These are phyloP conservation scores for Micropoecilia bifurca DNA, from an alignment of 2,797 vertebrate genomes.

Conservation along the genomic window DNA sequence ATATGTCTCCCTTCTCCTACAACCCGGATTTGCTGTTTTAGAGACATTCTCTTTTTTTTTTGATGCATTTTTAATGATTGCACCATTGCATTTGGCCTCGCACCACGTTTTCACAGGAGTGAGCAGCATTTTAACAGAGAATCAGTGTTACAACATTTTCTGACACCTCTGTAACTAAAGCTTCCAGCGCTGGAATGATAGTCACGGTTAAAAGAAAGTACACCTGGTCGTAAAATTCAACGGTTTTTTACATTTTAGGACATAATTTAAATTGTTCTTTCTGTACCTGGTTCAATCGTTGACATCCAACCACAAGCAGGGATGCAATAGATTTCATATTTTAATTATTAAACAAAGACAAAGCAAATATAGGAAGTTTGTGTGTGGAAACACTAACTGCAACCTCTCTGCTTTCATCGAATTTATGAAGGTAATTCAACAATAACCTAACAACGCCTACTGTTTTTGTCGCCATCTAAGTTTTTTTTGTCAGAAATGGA, in stretches of 20 bases:
- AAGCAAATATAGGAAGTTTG: background rate
- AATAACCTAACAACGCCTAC: background rate
- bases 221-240: background rate
- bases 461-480: background rate
- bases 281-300: background rate
- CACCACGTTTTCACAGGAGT: background rate
- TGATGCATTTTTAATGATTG: conserved; percentile 9
- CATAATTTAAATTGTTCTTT: background rate
- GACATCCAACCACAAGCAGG: background rate
- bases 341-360: background rate
- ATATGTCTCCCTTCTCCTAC: background rate
- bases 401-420: background rate
- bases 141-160: background rate
- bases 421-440: background rate
- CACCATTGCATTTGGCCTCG: background rate
- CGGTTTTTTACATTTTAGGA: background rate
- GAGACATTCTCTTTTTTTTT: background rate
- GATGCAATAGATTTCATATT: background rate
- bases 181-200: background rate
- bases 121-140: conserved; percentile 4
- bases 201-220: background rate
- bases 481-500: background rate
- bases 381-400: background rate
- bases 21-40: background rate
- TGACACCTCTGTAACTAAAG: background rate